Conservation (phyloP, 2,888 invertebrate genomes). For the Parthenolecanium corni region DNA sequence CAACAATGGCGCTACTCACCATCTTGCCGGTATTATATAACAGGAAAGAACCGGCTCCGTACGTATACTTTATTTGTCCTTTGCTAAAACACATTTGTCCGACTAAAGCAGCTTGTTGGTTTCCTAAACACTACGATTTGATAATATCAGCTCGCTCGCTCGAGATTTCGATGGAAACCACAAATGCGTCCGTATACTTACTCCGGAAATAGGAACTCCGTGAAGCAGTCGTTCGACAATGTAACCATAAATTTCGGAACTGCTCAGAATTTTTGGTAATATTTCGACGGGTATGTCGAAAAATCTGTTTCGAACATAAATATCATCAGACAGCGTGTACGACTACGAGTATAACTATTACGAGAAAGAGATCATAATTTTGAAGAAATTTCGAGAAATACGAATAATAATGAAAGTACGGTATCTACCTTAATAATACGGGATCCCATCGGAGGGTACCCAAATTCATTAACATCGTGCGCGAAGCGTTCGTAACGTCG, state of each 20-base stretch:
- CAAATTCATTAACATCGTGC: slow-evolving; percentile 96
- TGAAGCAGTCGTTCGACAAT: slow-evolving; percentile 55
- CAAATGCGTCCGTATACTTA: slow-evolving; percentile 36
- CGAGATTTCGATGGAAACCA: neutral
- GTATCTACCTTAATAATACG: slow-evolving; percentile 47
- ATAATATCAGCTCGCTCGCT: neutral
- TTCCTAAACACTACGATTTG: slow-evolving; percentile 62
- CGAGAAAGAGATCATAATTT: no score
- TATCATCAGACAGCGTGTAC: no score
- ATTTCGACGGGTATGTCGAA: slow-evolving; percentile 74
- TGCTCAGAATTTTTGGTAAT: slow-evolving; percentile 78
- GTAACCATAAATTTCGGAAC: slow-evolving; percentile 80
- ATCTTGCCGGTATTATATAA: slow-evolving; percentile 79
- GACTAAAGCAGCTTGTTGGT: slow-evolving; percentile 90
- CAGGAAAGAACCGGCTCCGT: slow-evolving; percentile 93
- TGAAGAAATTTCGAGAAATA: neutral
- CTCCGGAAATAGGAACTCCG: slow-evolving; percentile 71
- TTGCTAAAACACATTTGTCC: slow-evolving; percentile 84
- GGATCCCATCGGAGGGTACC: slow-evolving; percentile 82
- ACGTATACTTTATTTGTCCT: slow-evolving; percentile 92
- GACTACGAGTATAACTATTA: no score
- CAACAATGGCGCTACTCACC: slow-evolving; percentile 36
- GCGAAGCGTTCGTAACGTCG: slow-evolving; percentile 93
- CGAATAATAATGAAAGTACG: neutral
- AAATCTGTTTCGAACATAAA: slow-evolving; percentile 52